phyloP scores from a whole-genome alignment of 2,888 invertebrate genomes.

The Tetranychus piercei region DNA sequence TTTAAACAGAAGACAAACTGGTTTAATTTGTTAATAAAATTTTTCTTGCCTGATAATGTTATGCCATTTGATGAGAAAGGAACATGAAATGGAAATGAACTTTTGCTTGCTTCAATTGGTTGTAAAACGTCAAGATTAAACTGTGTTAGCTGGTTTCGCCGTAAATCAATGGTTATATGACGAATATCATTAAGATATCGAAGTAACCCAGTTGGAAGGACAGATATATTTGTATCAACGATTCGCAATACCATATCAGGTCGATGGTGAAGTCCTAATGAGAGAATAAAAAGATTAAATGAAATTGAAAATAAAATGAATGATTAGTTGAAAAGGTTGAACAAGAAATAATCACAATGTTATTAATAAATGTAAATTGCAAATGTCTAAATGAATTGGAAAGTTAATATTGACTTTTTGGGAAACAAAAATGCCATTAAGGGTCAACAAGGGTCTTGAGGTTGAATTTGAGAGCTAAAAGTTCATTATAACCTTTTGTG shows the following conservation, averaged over 20 bases:
- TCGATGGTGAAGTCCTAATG: conserved; percentile 29
- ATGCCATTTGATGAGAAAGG: conserved; percentile 7
- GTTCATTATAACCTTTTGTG: neutral
- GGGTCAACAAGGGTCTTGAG: neutral
- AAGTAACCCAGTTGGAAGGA: conserved; percentile 25
- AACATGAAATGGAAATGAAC: neutral
- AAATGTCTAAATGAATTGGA: neutral
- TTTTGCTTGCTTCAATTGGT: neutral
- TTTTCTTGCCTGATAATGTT: neutral
- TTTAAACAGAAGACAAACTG: neutral
- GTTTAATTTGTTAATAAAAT: too few relatives aligned
- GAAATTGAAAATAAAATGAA: too few relatives aligned
- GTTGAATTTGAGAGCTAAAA: neutral
- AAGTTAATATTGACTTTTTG: neutral
- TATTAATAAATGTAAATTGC: neutral
- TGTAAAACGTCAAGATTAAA: conserved; percentile 64
- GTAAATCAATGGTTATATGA: conserved; percentile 56
- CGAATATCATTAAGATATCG: conserved; percentile 42
- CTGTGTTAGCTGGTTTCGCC: conserved; percentile 56
- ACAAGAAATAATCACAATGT: too few relatives aligned
- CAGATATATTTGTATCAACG: conserved; percentile 26
- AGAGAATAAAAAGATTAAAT: neutral
- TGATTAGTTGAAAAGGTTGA: neutral
- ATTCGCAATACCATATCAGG: conserved; percentile 50
- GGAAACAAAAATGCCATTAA: neutral